Base-by-base conservation (phyloP, 2,888 invertebrate genomes). In the Cyclophora punctaria region DNA sequence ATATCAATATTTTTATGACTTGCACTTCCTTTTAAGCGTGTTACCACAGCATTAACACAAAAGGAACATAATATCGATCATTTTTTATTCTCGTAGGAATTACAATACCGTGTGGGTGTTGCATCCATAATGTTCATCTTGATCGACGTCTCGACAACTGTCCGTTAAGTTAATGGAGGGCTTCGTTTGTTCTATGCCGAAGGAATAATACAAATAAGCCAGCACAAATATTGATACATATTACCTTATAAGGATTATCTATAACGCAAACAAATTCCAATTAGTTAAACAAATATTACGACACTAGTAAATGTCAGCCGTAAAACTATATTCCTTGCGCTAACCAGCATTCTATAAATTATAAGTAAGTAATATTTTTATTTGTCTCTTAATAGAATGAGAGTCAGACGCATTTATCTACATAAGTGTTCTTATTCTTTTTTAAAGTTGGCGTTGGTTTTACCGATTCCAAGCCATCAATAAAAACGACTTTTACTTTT, bases 71-170 rank as follows among this genome's bases (percentile, higher is more conserved):
- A 70, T 66, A 62, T 66, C 68, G 71, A 75, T 75, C 69, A 68
- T 67, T 34, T 33, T 72, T 68, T 66, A 71, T 69, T 66, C 62
- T 65, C 64, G 60, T 68, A 70, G 67, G 71, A 75, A 73, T 74
- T 76, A 77, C 72, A 80, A 80, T 79, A 75, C 71, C 63, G 75
- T 66, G 84, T 85, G 79, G 84, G 85, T 68, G 83, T 72, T 74
- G 70, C 75, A 75, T 75, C 80, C 82, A 83, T 84, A 85, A 76
- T 73, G 83, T 71, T 64, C 77, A 62, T 62, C 67, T 71, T 87
- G 87, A 88, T 85, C 80, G 87, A 86, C 86, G 80, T 85, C 83
- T 85, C 78, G 86, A 86, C 86, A 85, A 84, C 83, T 76, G 80
- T 84, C 85, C 85, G 85, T 88, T 85, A 87, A 85, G 71, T 81